Percentiles rank a stretch among this genome's conserved stretches.
These are phyloP conservation scores for Plutomurus gul DNA, from an alignment of 1,140 invertebrate species.

Conservation along the genomic window DNA sequence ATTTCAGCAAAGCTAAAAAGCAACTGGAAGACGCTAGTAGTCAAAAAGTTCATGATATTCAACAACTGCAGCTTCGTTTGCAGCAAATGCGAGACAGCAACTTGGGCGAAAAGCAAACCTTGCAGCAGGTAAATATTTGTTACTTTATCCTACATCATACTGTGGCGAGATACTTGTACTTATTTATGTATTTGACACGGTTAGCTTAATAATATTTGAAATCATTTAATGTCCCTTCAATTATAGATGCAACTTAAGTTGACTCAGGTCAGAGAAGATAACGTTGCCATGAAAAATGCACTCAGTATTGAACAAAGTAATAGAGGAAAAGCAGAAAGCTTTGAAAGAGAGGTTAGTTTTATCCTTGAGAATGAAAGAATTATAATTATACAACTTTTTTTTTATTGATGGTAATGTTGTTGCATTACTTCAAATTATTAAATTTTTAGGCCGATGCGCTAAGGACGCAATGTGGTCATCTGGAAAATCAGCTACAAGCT, in stretches of 20 bases:
- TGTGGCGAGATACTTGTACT: too few relatives aligned
- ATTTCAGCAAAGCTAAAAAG: slow-evolving; percentile 62
- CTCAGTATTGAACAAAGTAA: slow-evolving; percentile 40
- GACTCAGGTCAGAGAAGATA: slow-evolving; percentile 33
- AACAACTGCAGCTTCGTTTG: slow-evolving; percentile 20
- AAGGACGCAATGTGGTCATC: slow-evolving; percentile 43
- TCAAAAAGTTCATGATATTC: slow-evolving; percentile 31
- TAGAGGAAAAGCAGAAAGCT: slow-evolving; percentile 42
- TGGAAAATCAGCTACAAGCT: slow-evolving; percentile 48
- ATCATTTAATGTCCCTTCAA: background rate
- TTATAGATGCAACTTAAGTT: slow-evolving; percentile 23
- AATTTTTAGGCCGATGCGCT: slow-evolving; percentile 33
- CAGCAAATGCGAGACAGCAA: slow-evolving; percentile 28
- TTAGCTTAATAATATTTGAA: too few relatives aligned
- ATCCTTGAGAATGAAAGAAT: background rate
- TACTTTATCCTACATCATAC: background rate
- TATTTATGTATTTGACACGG: too few relatives aligned
- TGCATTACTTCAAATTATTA: too few relatives aligned
- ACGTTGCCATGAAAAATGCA: slow-evolving; percentile 39
- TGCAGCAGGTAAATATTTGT: slow-evolving; percentile 35
- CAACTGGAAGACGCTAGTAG: slow-evolving; percentile 34
- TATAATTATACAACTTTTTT: background rate
- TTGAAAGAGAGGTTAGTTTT: slow-evolving; percentile 43
- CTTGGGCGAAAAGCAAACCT: slow-evolving; percentile 28
- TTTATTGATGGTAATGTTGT: too few relatives aligned